These are phyloP conservation scores for Plumapathes pennacea DNA, from an alignment of 92 coral and sea anemone genomes.

Conservation along the genomic window DNA sequence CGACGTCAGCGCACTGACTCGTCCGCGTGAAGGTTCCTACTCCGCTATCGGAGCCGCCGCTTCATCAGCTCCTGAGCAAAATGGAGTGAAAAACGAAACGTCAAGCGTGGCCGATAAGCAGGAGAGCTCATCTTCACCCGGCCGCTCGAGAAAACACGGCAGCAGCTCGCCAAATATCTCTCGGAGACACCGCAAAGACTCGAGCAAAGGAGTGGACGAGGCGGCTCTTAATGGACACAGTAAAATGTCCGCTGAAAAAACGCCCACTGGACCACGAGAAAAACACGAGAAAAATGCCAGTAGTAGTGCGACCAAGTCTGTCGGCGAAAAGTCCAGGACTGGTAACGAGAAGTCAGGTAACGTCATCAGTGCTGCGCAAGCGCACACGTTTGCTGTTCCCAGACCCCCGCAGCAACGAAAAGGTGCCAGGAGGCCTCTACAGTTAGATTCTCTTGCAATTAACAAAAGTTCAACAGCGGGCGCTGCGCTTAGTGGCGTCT, in stretches of 20 bases:
- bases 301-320: neutral
- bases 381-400: conserved; percentile 68
- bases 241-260: conserved; percentile 49
- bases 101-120: too few relatives aligned
- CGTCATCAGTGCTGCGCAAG: conserved; percentile 8
- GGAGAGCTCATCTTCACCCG: too few relatives aligned
- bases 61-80: conserved; percentile 32
- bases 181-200: conserved; percentile 16
- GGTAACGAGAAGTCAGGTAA: conserved; percentile 28
- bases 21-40: conserved; percentile 15
- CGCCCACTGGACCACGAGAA: conserved; percentile 1
- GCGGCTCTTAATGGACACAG: conserved; percentile 4
- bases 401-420: conserved; percentile 86
- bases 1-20: conserved; percentile 17
- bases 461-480: conserved; percentile 48
- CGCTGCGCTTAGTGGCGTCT: conserved; percentile 7
- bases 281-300: conserved; percentile 21
- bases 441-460: conserved; percentile 56
- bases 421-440: conserved; percentile 76
- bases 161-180: conserved; percentile 16
- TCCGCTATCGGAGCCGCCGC: conserved; percentile 13
- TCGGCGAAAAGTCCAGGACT: conserved; percentile 4
- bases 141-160: conserved; percentile 1
- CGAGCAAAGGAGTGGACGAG: conserved; percentile 16
- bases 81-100: conserved; percentile 7